Percentiles rank a stretch among this genome's conserved stretches.
These are phyloP conservation scores for Hirtodrosophila trivittata DNA, from an alignment of 2,888 invertebrate species.

Conservation along the genomic window DNA sequence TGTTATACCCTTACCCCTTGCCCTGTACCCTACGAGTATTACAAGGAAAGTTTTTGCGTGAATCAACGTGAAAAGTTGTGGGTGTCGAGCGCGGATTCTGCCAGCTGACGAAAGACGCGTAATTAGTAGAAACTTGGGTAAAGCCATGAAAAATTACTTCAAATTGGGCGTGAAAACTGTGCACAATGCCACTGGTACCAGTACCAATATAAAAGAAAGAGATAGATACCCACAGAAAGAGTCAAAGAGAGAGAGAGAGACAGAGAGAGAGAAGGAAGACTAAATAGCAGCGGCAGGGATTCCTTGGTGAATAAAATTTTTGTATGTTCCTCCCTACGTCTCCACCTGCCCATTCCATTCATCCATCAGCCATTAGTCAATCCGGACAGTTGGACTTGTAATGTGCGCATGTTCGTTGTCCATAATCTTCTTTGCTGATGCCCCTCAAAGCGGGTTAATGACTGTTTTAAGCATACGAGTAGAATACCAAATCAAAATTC, in stretches of 20 bases:
- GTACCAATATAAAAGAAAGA: background rate
- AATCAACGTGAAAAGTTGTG: constrained; percentile 28
- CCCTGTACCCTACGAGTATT: constrained; percentile 9
- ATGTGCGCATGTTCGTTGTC: constrained; percentile 30
- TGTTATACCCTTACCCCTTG: constrained; percentile 35
- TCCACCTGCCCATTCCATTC: constrained; percentile 8
- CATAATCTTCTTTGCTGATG: background rate
- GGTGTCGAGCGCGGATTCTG: constrained; percentile 10
- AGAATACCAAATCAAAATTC: constrained; percentile 23
- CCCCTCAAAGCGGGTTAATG: constrained; percentile 30
- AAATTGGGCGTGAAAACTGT: constrained; percentile 70
- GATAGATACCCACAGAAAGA: too few relatives aligned
- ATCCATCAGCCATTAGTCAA: constrained; percentile 52
- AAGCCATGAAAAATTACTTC: constrained; percentile 69
- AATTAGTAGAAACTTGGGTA: constrained; percentile 65
- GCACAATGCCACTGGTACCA: constrained; percentile 19
- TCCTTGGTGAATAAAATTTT: constrained; percentile 11
- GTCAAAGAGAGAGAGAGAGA: too few relatives aligned
- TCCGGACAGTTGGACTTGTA: constrained; percentile 51
- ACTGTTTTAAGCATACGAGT: constrained; percentile 23
- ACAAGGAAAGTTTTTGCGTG: constrained; percentile 64
- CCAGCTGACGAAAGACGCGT: constrained; percentile 50
- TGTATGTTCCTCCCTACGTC: background rate
- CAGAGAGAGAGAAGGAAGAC: background rate
- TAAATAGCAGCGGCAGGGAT: constrained; percentile 1